Evolutionary conservation across 1,140 invertebrate genomes (phyloP).

Genomic region (Danaus melanippus): DNA sequence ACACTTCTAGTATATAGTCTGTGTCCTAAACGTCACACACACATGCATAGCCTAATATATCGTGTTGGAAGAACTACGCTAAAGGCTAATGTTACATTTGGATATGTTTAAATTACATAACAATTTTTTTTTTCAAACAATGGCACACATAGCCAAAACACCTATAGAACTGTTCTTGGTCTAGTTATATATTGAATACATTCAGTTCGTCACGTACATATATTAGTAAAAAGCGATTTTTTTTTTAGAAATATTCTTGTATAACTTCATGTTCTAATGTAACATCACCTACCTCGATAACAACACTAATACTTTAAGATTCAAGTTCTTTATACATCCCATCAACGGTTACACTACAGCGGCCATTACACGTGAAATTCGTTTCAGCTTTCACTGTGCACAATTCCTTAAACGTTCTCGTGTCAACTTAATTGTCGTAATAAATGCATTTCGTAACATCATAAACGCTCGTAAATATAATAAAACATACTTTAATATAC

Average conservation of each 20-base stretch:
- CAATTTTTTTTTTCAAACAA: constrained; percentile 43
- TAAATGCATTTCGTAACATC: constrained; percentile 46
- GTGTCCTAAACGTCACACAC: constrained; percentile 28
- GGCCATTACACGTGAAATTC: constrained; percentile 53
- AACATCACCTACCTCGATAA: constrained; percentile 55
- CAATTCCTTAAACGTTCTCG: constrained; percentile 57
- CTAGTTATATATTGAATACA: constrained; percentile 13
- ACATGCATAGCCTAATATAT: constrained; percentile 45
- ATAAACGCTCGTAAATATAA: constrained; percentile 20
- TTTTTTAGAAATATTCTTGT: background rate
- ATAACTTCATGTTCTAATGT: constrained; percentile 29
- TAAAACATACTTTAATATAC: constrained; percentile 8
- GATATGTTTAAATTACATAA: constrained; percentile 66
- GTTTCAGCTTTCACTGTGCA: constrained; percentile 52
- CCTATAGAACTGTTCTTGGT: constrained; percentile 24
- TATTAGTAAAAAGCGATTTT: too few relatives aligned
- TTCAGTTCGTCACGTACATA: too few relatives aligned
- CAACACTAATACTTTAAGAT: constrained; percentile 44
- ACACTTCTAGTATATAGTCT: constrained; percentile 13
- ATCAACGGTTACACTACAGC: constrained; percentile 31
- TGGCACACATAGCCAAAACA: constrained; percentile 57
- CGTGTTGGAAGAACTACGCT: constrained; percentile 67
- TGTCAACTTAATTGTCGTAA: constrained; percentile 30
- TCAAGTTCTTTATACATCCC: constrained; percentile 36
- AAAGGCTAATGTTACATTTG: constrained; percentile 65